A percentile compares a stretch with the other conserved stretches of the same genome.
Evolutionary conservation across 1,140 invertebrate species (phyloP).

Genomic region (Leguminivora glycinivorella): DNA sequence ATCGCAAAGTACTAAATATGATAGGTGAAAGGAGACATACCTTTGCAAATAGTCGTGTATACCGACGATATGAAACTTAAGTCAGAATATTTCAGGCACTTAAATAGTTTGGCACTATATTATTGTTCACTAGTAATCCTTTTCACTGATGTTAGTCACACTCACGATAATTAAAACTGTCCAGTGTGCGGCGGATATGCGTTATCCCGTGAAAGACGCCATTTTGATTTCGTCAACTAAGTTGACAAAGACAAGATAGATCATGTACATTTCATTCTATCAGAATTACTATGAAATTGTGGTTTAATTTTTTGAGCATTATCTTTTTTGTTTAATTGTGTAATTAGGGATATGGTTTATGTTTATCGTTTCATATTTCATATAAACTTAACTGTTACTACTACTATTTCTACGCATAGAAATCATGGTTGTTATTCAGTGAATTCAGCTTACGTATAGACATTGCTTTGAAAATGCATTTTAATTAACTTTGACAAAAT

Average conservation of each 20-base stretch:
- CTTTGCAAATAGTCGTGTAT: conserved; percentile 58
- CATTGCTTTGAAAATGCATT: too few relatives aligned
- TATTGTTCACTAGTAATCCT: conserved; percentile 46
- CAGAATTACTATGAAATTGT: background rate
- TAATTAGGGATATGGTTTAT: too few relatives aligned
- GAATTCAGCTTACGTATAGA: too few relatives aligned
- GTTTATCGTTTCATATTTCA: too few relatives aligned
- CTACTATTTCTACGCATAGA: too few relatives aligned
- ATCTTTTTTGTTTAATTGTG: too few relatives aligned
- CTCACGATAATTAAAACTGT: conserved; percentile 55
- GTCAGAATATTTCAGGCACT: conserved; percentile 28
- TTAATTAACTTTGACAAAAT: too few relatives aligned
- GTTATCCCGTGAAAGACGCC: conserved; percentile 74
- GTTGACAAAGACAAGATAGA: conserved; percentile 60
- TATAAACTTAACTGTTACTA: too few relatives aligned
- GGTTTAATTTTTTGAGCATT: background rate
- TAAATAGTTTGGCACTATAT: conserved; percentile 52
- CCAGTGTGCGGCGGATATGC: conserved; percentile 70
- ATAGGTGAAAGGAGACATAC: conserved; percentile 76
- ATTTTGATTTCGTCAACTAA: conserved; percentile 79
- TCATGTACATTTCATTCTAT: conserved; percentile 34
- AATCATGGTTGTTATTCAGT: too few relatives aligned
- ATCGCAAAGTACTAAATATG: conserved; percentile 53
- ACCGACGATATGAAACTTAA: conserved; percentile 25
- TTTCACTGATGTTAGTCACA: conserved; percentile 56